phyloP scores from a whole-genome alignment of 2,797 vertebrate species.

The Myotis findleyi region DNA sequence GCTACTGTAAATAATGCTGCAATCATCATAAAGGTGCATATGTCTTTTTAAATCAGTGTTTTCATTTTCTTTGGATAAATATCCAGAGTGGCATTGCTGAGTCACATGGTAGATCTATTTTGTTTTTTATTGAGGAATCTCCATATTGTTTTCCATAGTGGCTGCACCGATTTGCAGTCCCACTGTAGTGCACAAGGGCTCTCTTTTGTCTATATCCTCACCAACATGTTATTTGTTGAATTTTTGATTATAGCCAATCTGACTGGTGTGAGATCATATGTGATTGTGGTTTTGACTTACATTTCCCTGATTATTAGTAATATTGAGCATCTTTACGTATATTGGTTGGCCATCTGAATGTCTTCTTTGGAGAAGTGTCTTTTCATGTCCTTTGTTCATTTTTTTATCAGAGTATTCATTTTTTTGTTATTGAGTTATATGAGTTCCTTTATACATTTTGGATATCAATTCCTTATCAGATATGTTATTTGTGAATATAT shows the following conservation, averaged over 20 bases:
- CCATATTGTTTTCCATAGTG: neutral
- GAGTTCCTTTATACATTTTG: neutral
- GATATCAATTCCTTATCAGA: neutral
- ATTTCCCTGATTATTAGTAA: neutral
- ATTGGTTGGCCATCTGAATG: neutral
- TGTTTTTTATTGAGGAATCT: neutral
- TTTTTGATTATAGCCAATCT: neutral
- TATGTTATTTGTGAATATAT: neutral
- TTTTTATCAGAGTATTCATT: neutral
- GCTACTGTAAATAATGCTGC: neutral
- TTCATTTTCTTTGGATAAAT: neutral
- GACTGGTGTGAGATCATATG: neutral
- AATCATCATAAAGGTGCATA: neutral
- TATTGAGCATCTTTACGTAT: neutral
- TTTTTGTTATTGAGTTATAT: neutral
- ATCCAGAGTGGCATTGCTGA: neutral
- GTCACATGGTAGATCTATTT: neutral
- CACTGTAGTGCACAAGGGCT: neutral
- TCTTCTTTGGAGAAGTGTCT: neutral
- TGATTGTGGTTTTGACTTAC: neutral
- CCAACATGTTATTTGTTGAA: neutral
- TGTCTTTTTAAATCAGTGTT: neutral
- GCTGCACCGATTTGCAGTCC: neutral
- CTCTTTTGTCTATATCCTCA: neutral
- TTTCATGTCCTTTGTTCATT: neutral